Evolutionary conservation across 2,888 invertebrate genomes (phyloP).

Genomic region (Plebejus melissa): DNA sequence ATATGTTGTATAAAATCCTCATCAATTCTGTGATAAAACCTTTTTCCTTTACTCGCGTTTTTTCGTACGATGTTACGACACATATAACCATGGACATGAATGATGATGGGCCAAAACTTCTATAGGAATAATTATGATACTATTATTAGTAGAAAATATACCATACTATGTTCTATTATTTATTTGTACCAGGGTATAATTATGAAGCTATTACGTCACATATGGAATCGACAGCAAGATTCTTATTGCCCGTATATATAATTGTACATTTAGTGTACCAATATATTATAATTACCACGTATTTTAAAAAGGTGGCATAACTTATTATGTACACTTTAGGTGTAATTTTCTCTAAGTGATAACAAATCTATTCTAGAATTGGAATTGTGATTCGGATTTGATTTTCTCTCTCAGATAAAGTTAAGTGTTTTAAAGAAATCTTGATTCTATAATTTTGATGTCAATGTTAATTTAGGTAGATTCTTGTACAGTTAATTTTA

Average conservation of each 20-base stretch:
- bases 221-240: neutral
- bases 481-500: neutral
- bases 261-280: neutral
- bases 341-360: neutral
- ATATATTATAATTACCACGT: neutral
- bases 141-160: constrained; percentile 17
- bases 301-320: neutral
- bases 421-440: neutral
- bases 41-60: too few species aligned
- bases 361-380: neutral
- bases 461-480: neutral
- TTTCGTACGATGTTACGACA: constrained; percentile 11
- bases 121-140: constrained; percentile 19
- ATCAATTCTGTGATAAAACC: too few species aligned
- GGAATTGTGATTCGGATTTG: neutral
- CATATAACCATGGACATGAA: constrained; percentile 14
- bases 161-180: constrained; percentile 16
- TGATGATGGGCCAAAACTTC: constrained; percentile 20
- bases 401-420: neutral
- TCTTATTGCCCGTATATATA: neutral
- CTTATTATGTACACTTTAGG: neutral
- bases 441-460: too few species aligned
- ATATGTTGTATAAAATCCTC: neutral
- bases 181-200: neutral
- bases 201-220: neutral